These are phyloP conservation scores for Poecilobothrus nobilitatus DNA, from an alignment of 2,888 invertebrate genomes.

Conservation along the genomic window DNA sequence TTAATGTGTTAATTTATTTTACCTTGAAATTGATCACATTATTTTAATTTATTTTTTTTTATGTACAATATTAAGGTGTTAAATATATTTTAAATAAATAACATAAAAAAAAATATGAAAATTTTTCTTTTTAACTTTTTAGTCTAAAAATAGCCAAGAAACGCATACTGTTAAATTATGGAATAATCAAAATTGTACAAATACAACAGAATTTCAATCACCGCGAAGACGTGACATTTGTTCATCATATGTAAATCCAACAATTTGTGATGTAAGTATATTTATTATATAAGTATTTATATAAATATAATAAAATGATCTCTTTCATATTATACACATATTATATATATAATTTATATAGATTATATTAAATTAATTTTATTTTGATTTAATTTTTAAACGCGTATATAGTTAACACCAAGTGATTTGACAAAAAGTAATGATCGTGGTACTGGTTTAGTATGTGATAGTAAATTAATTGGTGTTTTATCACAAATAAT, in stretches of 20 bases:
- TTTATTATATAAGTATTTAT: too few relatives aligned
- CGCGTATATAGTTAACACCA: neutral
- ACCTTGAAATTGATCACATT: too few relatives aligned
- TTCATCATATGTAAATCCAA: constrained; percentile 24
- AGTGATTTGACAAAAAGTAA: constrained; percentile 10
- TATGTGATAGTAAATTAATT: constrained; percentile 18
- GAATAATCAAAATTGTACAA: constrained; percentile 22
- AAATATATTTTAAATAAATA: too few relatives aligned
- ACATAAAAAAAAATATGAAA: too few relatives aligned
- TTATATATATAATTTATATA: too few relatives aligned
- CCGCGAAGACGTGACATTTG: constrained; percentile 26
- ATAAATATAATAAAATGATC: neutral
- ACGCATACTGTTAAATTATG: constrained; percentile 23
- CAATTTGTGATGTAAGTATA: constrained; percentile 25
- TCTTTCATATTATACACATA: too few relatives aligned
- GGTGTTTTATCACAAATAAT: constrained; percentile 19
- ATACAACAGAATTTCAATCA: constrained; percentile 15
- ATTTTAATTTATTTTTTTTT: too few relatives aligned
- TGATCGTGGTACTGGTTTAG: constrained; percentile 21
- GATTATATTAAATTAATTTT: constrained; percentile 7
- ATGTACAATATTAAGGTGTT: too few relatives aligned
- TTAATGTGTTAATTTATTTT: too few relatives aligned
- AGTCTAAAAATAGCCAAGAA: constrained; percentile 19
- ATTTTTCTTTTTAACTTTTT: neutral
- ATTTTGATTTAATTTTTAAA: neutral